Evolutionary conservation across 1,140 invertebrate genomes (phyloP).

Genomic region (Brachionus paranguensis): DNA sequence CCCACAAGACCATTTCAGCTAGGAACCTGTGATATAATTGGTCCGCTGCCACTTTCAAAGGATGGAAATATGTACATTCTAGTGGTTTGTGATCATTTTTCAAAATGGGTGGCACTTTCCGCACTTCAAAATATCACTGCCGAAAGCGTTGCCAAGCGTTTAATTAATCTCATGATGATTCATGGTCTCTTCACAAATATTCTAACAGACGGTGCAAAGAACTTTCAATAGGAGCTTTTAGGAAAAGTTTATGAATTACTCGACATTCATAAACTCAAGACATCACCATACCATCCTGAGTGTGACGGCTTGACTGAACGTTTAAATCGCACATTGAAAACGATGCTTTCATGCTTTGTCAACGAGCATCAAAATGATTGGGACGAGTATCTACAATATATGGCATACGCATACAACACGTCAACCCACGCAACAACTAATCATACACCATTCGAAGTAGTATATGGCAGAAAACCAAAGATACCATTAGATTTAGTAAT

Average conservation of each 20-base stretch:
- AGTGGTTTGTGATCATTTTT: constrained; percentile 51
- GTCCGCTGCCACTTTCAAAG: constrained; percentile 42
- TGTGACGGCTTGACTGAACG: constrained; percentile 2
- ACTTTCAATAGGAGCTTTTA: constrained; percentile 41
- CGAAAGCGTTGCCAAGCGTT: constrained; percentile 13
- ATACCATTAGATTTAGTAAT: background rate
- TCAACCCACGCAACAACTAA: background rate
- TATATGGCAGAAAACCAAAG: background rate
- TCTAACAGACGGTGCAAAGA: constrained; percentile 40
- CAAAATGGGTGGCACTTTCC: constrained; percentile 51
- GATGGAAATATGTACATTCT: constrained; percentile 48
- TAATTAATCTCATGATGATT: constrained; percentile 23
- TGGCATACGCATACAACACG: background rate
- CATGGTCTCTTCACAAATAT: background rate
- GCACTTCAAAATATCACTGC: constrained; percentile 36
- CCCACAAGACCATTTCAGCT: background rate
- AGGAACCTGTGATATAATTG: constrained; percentile 42
- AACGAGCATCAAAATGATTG: constrained; percentile 11
- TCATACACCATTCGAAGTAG: background rate
- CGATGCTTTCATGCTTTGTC: background rate
- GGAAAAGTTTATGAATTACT: constrained; percentile 26
- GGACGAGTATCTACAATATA: background rate
- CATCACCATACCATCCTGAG: constrained; percentile 10
- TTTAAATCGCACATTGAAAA: constrained; percentile 18
- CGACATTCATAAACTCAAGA: constrained; percentile 39